A percentile compares a stretch with the other conserved stretches of the same genome.
These are phyloP conservation scores for Fragum sueziense DNA, from an alignment of 2,888 invertebrate genomes.

Conservation along the genomic window DNA sequence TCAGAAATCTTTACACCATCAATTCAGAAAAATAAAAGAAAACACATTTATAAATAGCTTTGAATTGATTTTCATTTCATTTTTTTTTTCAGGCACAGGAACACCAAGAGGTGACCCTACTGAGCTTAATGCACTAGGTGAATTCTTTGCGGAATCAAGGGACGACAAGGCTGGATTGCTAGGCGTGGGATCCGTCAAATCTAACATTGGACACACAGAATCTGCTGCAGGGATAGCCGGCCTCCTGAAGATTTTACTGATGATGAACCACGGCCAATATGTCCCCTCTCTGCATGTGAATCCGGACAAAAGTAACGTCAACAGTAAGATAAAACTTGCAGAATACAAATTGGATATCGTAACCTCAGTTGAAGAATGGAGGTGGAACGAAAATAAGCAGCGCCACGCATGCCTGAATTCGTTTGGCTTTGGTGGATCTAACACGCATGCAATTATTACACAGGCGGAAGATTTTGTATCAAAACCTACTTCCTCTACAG, in stretches of 20 bases:
- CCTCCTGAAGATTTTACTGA: slow-evolving; percentile 67
- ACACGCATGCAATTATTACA: slow-evolving; percentile 1
- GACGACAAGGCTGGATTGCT: neutral
- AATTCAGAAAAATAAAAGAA: no score
- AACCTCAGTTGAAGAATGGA: slow-evolving; percentile 36
- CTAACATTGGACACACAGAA: slow-evolving; percentile 71
- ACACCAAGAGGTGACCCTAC: slow-evolving; percentile 69
- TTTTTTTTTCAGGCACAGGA: slow-evolving; percentile 65
- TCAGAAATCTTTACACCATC: neutral
- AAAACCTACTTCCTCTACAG: neutral
- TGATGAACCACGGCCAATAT: slow-evolving; percentile 64
- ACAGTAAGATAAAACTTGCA: slow-evolving; percentile 24
- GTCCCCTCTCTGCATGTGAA: slow-evolving; percentile 65
- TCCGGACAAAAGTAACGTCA: slow-evolving; percentile 36
- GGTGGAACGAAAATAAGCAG: neutral
- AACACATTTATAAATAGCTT: no score
- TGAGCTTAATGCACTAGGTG: slow-evolving; percentile 59
- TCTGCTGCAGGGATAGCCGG: slow-evolving; percentile 67
- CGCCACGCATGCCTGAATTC: slow-evolving; percentile 5
- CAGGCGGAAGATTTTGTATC: neutral
- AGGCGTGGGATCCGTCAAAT: slow-evolving; percentile 68
- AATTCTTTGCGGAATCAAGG: slow-evolving; percentile 33
- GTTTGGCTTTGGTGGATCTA: slow-evolving; percentile 27
- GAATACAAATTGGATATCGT: slow-evolving; percentile 59
- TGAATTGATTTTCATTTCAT: no score